Evolutionary conservation across 2,113 vertebrate species (phyloP), one percentile per base, ranked within the genome.

Genomic region (Podarcis muralis): DNA sequence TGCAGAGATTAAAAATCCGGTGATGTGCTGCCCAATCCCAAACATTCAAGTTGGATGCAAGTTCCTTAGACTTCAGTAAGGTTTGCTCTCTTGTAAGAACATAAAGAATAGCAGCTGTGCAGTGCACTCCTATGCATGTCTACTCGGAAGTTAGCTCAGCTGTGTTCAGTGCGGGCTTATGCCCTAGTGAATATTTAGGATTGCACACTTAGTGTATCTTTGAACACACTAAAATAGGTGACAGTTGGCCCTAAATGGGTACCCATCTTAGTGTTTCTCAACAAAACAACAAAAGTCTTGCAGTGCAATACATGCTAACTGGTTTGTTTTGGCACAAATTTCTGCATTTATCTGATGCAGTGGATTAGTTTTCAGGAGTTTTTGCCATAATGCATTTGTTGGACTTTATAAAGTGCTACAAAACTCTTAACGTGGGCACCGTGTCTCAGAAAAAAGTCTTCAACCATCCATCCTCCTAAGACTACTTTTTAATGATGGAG

Each of bases 401-500:
- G 37, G 1, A 15, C 40, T 53, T 79, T 18, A 48, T 48, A 80
- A 66, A 66, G 30, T 86, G 18, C 75, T 30, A n/a, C 6, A 48
- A 83, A 2, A n/a, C 43, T n/a, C 32, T 57, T 75, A 62, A 11
- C 12, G 7, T 59, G 32, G 15, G 9, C 69, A 18, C 30, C 57
- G 3, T n/a, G 9, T 25, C 37, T 69, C 6, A 71, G 37, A 20
- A 25, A 32, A 48, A 4, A 18, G 78, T 0, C 57, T 59, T 85
- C 90, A 53, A 53, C 48, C 0, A 11, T 27, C 27, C 6, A 23
- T 35, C 89, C 18, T 79, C 32, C 35, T 15, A 90, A 90, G 75
- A 27, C 59, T 32, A 68, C 79, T 72, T 48, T 86, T 81, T 65
- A 76, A 83, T 84, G 12, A 71, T 59, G 87, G 89, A 88, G 93